These are phyloP conservation scores for Myotis planiceps DNA, from an alignment of 2,797 vertebrate genomes.

Conservation along the genomic window DNA sequence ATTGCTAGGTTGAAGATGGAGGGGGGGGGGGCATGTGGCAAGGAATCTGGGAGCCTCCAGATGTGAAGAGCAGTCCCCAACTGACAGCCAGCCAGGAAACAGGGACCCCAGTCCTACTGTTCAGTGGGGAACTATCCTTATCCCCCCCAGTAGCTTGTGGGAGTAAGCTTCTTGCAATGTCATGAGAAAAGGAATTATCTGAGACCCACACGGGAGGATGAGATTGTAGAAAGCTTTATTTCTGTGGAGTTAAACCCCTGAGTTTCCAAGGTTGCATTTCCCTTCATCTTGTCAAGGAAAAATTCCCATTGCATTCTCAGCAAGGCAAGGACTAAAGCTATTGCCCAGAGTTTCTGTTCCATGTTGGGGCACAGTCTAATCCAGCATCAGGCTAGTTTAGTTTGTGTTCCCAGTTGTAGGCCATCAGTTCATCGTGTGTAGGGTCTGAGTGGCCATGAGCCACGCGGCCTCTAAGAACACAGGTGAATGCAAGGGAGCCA, in stretches of 20 bases:
- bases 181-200: not conserved
- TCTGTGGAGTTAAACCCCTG: not conserved
- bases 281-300: not conserved
- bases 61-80: not conserved
- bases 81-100: not conserved
- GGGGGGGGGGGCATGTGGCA: not conserved
- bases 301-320: not conserved
- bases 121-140: not conserved
- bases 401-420: not conserved
- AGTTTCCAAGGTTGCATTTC: not conserved
- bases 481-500: not conserved
- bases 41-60: not conserved
- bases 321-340: not conserved
- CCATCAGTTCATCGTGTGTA: not conserved
- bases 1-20: not conserved
- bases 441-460: not conserved
- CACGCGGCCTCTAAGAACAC: not conserved
- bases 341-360: not conserved
- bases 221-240: not conserved
- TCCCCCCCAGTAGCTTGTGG: not conserved
- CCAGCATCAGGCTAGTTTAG: not conserved
- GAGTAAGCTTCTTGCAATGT: not conserved
- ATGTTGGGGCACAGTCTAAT: not conserved
- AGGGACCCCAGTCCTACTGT: not conserved
- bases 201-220: not conserved